Evolutionary conservation across 2,113 vertebrate species (phyloP).

Genomic region (Myrmophylax atrothorax): DNA sequence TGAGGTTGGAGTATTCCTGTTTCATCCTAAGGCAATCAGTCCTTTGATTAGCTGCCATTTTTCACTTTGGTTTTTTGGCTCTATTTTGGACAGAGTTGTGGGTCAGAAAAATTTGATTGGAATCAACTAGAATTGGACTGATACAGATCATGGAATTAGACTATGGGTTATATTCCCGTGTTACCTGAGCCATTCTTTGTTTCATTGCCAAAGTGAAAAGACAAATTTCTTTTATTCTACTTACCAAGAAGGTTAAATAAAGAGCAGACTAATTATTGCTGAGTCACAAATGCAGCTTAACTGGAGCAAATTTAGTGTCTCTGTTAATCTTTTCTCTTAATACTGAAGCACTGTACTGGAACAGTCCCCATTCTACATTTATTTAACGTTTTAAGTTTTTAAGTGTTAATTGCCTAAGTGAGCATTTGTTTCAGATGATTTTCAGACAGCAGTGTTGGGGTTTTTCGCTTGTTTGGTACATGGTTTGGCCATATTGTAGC

Average conservation of each 20-base stretch:
- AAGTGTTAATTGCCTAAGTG: neutral
- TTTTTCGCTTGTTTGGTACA: neutral
- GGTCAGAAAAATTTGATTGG: neutral
- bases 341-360: neutral
- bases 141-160: neutral
- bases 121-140: neutral
- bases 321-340: neutral
- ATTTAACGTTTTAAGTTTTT: neutral
- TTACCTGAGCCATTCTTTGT: slow-evolving; percentile 14
- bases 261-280: slow-evolving; percentile 3
- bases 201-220: slow-evolving; percentile 29
- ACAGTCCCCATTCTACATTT: neutral
- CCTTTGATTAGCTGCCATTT: neutral
- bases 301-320: neutral
- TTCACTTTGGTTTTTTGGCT: neutral
- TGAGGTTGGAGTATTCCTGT: neutral
- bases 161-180: neutral
- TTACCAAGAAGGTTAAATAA: slow-evolving; percentile 5
- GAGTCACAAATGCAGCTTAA: slow-evolving; percentile 28
- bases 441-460: neutral
- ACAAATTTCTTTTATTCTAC: neutral
- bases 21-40: neutral
- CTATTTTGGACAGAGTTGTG: neutral
- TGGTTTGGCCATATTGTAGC: neutral
- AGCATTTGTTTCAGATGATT: neutral